Base-by-base conservation (phyloP, 2,888 invertebrate species). In the Plagiodera versicolora region DNA sequence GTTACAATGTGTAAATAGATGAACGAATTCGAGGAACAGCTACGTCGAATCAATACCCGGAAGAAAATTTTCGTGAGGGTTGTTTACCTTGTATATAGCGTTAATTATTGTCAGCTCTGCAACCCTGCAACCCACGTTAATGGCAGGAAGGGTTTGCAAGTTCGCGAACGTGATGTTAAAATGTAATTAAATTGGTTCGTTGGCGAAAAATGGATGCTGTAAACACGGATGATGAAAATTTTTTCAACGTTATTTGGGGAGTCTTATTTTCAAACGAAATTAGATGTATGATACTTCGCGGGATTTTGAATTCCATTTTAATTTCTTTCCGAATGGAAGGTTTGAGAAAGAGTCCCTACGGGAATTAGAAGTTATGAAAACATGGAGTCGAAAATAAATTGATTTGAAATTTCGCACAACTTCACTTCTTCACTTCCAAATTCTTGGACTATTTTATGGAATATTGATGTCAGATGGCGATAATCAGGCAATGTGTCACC, bases 131-230 rank as follows among this genome's bases (percentile, higher is more conserved):
- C 14, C 39, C 14, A 39, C 39, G 14, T 3, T 39, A 14, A 39
- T 39, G 14, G 39, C 11, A 14, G 39, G 14, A 14, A 39, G 39
- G n/a, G 39, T 14, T 14, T 39, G 14, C 39, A 39, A 39, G 14
- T 3, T 39, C 39, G 39, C 50, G 47, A 46, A 61, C 57, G 57
- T 61, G 57, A 58, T 54, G 49, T 51, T 45, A 58, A 61, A 61
- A 58, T 61, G 58, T 61, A 58, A 61, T 61, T 61, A 58, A 61
- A 61, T 61, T 58, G 57, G 24, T 44, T 44, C 16, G 14, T 39
- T 35, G 20, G 45, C 14, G 45, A 44, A 53, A 39, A 44, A 24
- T 53, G 20, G 19, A 16, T 24, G 20, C 20, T 53, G 44, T 44
- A 44, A 53, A 44, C 35, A 24, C 2, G 16, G 44, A n/a, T 14